A percentile compares a stretch with the other conserved stretches of the same genome.
Evolutionary conservation across 2,113 vertebrate genomes (phyloP).

Genomic region (Prietella phreatophila): DNA sequence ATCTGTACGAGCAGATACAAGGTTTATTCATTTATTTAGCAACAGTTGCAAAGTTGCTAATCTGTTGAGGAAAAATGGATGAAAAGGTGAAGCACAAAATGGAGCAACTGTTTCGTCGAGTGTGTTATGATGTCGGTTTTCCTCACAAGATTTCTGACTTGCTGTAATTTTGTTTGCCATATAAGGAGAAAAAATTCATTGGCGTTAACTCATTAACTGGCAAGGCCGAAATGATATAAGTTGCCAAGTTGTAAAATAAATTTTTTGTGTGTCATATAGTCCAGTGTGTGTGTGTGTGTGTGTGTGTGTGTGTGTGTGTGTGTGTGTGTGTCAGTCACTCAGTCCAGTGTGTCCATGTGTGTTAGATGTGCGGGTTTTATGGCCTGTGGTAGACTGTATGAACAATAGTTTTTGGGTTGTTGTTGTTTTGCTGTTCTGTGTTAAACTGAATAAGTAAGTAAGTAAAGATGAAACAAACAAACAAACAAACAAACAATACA

Average conservation of each 20-base stretch:
- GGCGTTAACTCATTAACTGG: neutral
- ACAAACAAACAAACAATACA: neutral
- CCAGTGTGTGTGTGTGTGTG: neutral
- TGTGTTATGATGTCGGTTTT: neutral
- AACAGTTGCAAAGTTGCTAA: neutral
- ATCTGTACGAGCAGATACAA: neutral
- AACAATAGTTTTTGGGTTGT: neutral
- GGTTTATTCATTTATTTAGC: neutral
- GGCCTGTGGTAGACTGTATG: neutral
- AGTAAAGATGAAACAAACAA: neutral
- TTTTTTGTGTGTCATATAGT: neutral
- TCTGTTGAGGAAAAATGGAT: neutral
- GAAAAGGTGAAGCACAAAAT: neutral
- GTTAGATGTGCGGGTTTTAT: slow-evolving; percentile 27
- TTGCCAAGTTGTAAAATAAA: neutral
- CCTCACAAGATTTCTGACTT: neutral
- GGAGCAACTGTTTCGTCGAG: neutral
- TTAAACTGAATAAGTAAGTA: too few relatives aligned
- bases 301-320: neutral
- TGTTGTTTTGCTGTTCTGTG: neutral
- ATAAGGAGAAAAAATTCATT: slow-evolving; percentile 8
- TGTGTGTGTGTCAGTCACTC: neutral
- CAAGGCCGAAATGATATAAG: neutral
- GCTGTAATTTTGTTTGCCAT: neutral
- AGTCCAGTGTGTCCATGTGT: neutral